Evolutionary conservation across 2,797 vertebrate species (phyloP).

Genomic region (Muscicapa comitata): DNA sequence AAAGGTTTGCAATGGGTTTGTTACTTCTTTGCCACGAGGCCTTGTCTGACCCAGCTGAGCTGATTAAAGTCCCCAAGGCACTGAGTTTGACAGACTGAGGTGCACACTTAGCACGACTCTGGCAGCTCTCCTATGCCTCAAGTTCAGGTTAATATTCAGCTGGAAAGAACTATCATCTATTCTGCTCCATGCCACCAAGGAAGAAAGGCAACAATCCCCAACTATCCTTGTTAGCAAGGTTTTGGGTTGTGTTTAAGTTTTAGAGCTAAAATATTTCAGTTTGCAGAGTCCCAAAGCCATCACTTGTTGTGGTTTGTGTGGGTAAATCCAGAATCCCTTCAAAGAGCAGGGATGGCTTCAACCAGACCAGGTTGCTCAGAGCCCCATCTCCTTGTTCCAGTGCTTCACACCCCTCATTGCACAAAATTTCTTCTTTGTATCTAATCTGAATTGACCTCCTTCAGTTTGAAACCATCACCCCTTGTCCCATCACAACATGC

Average conservation of each 20-base stretch:
- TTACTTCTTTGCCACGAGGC: neutral
- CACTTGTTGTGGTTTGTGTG: neutral
- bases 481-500: no score
- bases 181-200: neutral
- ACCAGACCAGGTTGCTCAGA: neutral
- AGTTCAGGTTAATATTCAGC: neutral
- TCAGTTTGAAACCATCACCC: neutral
- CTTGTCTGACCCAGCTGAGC: neutral
- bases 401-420: neutral
- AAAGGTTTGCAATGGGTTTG: neutral
- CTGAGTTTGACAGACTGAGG: neutral
- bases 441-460: neutral
- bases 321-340: neutral
- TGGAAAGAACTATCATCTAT: neutral
- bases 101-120: neutral
- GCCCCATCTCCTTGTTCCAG: no score
- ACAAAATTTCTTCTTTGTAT: neutral
- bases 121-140: neutral
- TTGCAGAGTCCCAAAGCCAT: neutral
- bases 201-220: neutral
- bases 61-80: neutral
- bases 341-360: neutral
- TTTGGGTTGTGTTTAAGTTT: neutral
- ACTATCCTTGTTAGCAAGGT: neutral
- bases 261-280: neutral